Conservation (phyloP, 2,113 vertebrate genomes). For the Trogon surrucura region DNA sequence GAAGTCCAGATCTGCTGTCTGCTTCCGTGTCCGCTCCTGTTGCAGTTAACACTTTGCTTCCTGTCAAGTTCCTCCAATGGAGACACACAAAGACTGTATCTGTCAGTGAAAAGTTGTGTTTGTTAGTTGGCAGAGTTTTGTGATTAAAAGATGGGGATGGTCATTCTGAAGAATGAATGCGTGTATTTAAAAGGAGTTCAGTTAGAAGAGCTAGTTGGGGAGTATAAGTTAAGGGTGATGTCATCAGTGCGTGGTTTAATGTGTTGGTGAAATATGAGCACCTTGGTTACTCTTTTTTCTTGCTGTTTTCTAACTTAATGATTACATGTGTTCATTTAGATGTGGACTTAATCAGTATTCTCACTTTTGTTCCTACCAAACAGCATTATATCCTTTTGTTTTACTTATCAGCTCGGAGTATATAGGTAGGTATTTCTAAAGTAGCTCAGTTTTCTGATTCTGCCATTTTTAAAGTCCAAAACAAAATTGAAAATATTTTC, state of each 20-base stretch:
- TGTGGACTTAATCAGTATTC: neutral
- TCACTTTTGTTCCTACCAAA: neutral
- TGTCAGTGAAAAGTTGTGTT: neutral
- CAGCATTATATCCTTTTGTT: neutral
- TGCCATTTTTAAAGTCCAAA: neutral
- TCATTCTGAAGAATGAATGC: neutral
- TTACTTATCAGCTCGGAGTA: neutral
- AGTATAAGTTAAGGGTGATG: neutral
- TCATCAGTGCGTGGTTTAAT: accelerated
- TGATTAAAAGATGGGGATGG: neutral
- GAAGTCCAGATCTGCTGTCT: neutral
- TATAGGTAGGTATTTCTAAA: neutral
- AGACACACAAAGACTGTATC: neutral
- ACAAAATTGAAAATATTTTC: neutral
- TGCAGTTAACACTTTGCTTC: neutral
- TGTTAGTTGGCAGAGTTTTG: neutral
- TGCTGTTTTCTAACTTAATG: neutral
- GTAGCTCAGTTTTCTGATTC: neutral
- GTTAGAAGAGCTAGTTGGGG: neutral
- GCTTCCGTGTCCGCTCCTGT: neutral
- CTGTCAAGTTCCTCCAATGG: neutral
- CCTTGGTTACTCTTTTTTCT: neutral
- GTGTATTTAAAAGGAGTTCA: neutral
- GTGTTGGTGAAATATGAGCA: neutral
- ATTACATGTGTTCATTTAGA: neutral